Evolutionary conservation across 1,140 invertebrate species (phyloP), one percentile per base, ranked within the genome.

Genomic region (Dufourea novaeangliae): DNA sequence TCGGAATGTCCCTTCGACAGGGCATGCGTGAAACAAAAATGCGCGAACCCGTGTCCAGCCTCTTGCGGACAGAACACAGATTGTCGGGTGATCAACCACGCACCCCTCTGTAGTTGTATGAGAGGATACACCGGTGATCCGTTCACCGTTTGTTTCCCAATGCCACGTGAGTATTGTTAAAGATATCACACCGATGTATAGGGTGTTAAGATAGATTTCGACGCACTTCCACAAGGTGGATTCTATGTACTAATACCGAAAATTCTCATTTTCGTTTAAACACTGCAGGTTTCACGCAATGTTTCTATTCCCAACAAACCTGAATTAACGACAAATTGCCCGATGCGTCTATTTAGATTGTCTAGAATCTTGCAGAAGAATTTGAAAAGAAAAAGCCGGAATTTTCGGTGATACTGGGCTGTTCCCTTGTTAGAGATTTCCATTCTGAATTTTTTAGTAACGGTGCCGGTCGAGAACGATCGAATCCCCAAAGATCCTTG

Each of bases 111-210:
- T 88, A 94, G 94, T 87, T 97, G 96, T 88, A 93, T 93, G 34
- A 84, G 93, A 72, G 94, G 94, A 67, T 95, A 94, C 89, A 94
- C 94, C 71, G 96, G 96, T 56, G 95, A 97, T 93, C 96, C 96
- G 44, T 96, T 96, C 84, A 89, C 94, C 29, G 91, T 94, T 79
- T 97, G 96, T 88, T 72, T 72, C 69, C 27, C 56, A 27, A 32
- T 72, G n/a, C 69, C 69, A 46, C 27, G 69, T 72, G 61, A 72
- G 69, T 72, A 46, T 50, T n/a, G 8, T 50, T n/a, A n/a, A n/a
- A n/a, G n/a, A n/a, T n/a, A n/a, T n/a, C n/a, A n/a, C n/a, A n/a
- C n/a, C n/a, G n/a, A n/a, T n/a, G n/a, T n/a, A n/a, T n/a, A n/a
- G n/a, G n/a, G n/a, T n/a, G n/a, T n/a, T n/a, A n/a, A n/a, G n/a